A percentile compares a stretch with the other conserved stretches of the same genome.
phyloP scores from a whole-genome alignment of 1,140 invertebrate genomes.

The Coptotermes formosanus region DNA sequence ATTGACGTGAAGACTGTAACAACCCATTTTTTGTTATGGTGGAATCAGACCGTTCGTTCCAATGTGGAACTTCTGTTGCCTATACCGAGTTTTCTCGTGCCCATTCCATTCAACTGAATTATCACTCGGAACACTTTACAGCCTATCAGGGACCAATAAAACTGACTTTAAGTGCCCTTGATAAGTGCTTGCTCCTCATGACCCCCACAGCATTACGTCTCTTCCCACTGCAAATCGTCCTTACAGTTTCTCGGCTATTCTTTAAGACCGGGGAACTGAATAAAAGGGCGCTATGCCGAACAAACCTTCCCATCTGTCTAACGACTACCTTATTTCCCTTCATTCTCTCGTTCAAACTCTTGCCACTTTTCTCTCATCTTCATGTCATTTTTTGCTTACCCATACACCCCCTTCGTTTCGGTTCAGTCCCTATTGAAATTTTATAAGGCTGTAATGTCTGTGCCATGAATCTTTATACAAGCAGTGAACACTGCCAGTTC shows the following conservation, averaged over 20 bases:
- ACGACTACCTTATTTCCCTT: conserved; percentile 18
- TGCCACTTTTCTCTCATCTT: conserved; percentile 21
- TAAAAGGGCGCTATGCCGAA: conserved; percentile 21
- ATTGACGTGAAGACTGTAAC: neutral
- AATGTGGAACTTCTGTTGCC: neutral
- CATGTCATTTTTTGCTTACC: neutral
- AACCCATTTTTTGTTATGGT: neutral
- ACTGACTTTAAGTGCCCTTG: conserved; percentile 42
- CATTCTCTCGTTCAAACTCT: neutral
- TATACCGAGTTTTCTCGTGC: neutral
- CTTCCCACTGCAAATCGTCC: conserved; percentile 22
- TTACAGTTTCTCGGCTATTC: conserved; percentile 14
- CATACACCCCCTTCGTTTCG: neutral
- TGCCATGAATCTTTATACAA: neutral
- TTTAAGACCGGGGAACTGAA: conserved; percentile 22
- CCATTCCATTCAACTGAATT: conserved; percentile 33
- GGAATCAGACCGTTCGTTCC: neutral
- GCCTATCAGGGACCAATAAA: conserved; percentile 46
- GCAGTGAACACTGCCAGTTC: neutral
- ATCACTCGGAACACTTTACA: conserved; percentile 43
- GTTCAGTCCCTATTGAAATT: neutral
- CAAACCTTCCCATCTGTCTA: conserved; percentile 23
- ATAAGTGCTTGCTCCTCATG: conserved; percentile 36
- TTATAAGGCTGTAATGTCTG: neutral
- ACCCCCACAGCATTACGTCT: conserved; percentile 26